Evolutionary conservation across 2,888 invertebrate species (phyloP).

Genomic region (Mantis religiosa): DNA sequence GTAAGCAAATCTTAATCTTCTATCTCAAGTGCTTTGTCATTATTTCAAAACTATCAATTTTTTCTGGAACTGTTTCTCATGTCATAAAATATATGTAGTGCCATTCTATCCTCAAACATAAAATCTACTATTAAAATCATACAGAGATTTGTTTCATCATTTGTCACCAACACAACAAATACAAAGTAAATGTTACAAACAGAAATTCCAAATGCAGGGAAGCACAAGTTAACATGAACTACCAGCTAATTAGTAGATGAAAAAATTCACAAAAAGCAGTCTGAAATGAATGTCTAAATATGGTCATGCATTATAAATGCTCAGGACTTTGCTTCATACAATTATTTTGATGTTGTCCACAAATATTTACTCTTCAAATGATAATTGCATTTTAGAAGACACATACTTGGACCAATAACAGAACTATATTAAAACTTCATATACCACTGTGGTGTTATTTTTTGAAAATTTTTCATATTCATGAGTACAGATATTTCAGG

Average conservation of each 20-base stretch:
- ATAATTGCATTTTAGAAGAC: no score
- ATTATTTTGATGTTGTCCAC: no score
- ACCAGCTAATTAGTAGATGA: not conserved
- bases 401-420: no score
- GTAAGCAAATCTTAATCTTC: not conserved
- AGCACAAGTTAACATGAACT: not conserved
- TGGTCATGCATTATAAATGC: no score
- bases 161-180: not conserved
- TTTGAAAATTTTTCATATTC: no score
- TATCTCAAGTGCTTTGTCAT: not conserved
- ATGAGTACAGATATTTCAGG: no score
- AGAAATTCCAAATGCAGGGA: not conserved
- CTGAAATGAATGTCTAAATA: not conserved
- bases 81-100: not conserved
- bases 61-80: not conserved
- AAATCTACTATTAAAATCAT: not conserved
- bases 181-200: not conserved
- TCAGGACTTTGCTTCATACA: no score
- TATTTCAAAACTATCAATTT: not conserved
- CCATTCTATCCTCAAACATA: not conserved
- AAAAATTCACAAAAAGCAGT: not conserved
- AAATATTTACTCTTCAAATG: no score
- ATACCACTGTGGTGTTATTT: no score
- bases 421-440: no score
- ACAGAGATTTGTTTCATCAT: not conserved